Evolutionary conservation across 30 jellyfish, hydroid and myxozoan genomes (phyloP), one percentile per base, ranked within the genome.

Genomic region (Cassiopea xamachana): DNA sequence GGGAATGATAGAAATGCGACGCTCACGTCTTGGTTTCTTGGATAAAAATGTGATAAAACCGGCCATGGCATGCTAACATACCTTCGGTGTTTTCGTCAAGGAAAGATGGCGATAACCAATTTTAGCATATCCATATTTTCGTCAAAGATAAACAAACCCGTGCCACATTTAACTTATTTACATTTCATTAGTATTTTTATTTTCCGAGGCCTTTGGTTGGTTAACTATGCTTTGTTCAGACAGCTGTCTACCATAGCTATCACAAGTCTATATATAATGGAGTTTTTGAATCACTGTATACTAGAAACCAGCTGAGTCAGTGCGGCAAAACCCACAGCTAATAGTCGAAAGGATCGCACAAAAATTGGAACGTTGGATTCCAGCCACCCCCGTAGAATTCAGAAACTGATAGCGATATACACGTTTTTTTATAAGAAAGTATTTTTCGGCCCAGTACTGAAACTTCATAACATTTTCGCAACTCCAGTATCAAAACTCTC

Each of bases 161-260:
- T 71, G 80, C 80, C 80, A 71, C 55, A 71, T 71, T 71, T 2
- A 17, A 1, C 55, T 1, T 71, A 16, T 27, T 17, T 71, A 18
- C 77, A 68, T 68, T 19, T 44, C 13, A 68, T 68, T 68, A 71
- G 2, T 71, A 19, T 43, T 71, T 15, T 1, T 71, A 15, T 5
- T 55, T 17, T 71, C 51, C 15, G 27, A 2, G 80, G 3, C 27
- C 55, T 43, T 71, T 71, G 27, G 80, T 71, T 12, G 51, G 80
- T 71, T 71, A 8, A 4, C 15, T 14, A 15, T 71, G 80, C 55
- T 55, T 71, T 71, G 80, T 71, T 55, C n/a, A 71, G 80, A 71
- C 80, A 15, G 4, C 39, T 71, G 80, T 71, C 80, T 71, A 2
- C 15, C 18, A 0, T 43, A 55, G 80, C 27, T 71, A 71, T 4